These are phyloP conservation scores for Porphyrio hochstetteri DNA, from an alignment of 2,113 vertebrate species.

Conservation along the genomic window DNA sequence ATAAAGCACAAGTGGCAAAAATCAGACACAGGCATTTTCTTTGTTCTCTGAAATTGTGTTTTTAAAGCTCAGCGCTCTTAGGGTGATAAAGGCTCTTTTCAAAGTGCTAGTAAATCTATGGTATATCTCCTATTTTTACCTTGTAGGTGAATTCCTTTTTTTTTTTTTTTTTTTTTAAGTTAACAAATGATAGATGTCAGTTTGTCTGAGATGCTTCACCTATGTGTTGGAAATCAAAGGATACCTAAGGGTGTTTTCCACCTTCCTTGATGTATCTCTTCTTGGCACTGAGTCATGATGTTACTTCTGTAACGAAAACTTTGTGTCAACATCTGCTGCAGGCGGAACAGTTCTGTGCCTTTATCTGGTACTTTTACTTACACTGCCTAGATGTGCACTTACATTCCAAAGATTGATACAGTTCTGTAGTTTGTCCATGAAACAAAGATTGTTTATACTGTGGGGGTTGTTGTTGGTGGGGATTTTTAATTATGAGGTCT, in stretches of 20 bases:
- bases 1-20: not conserved
- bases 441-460: not conserved
- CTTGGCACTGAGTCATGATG: not conserved
- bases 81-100: not conserved
- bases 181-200: not conserved
- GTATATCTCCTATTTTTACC: not conserved
- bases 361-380: not conserved
- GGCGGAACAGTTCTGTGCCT: not conserved
- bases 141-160: not conserved
- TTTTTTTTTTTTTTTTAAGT: not conserved
- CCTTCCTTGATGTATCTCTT: not conserved
- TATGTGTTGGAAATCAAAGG: not conserved
- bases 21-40: not conserved
- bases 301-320: not conserved
- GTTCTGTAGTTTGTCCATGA: not conserved
- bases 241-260: not conserved
- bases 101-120: not conserved
- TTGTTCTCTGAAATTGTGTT: not conserved
- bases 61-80: not conserved
- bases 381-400: not conserved
- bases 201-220: not conserved
- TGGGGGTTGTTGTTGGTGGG: not conserved
- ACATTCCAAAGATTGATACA: not conserved
- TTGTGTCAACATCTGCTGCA: not conserved
- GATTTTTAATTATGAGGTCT: not conserved